Evolutionary conservation across 2,888 invertebrate species (phyloP).

Genomic region (Parasteatoda lunata): DNA sequence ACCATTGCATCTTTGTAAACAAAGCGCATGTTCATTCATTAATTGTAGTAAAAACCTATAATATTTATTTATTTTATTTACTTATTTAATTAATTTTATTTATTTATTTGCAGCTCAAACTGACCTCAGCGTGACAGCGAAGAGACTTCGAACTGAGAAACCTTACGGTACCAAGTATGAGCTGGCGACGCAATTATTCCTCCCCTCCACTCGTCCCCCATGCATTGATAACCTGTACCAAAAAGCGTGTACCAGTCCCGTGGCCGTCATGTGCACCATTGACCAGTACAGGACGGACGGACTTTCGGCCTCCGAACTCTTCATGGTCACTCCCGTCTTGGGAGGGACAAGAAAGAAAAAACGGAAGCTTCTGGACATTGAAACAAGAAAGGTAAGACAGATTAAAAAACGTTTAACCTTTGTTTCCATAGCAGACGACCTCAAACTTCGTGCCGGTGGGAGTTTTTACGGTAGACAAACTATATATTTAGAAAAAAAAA

Average conservation of each 20-base stretch:
- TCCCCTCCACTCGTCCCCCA: slow-evolving; percentile 82
- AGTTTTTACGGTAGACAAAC: too few species aligned
- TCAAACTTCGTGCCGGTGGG: too few species aligned
- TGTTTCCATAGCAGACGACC: not conserved
- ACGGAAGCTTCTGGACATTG: slow-evolving; percentile 86
- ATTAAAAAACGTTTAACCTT: not conserved
- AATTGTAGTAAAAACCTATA: too few species aligned
- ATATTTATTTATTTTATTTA: too few species aligned
- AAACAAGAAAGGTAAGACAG: slow-evolving; percentile 87
- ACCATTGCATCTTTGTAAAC: too few species aligned
- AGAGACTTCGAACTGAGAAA: slow-evolving; percentile 13
- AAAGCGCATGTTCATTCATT: too few species aligned
- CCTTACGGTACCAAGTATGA: slow-evolving; percentile 38
- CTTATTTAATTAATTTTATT: not conserved
- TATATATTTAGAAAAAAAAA: too few species aligned
- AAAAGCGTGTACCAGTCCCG: slow-evolving; percentile 79
- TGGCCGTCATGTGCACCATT: slow-evolving; percentile 68
- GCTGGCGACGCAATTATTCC: slow-evolving; percentile 78
- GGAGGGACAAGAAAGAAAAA: slow-evolving; percentile 81
- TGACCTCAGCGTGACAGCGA: slow-evolving; percentile 24
- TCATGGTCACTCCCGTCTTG: slow-evolving; percentile 87
- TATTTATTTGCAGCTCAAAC: slow-evolving; percentile 29
- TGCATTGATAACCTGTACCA: slow-evolving; percentile 86
- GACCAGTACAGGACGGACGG: slow-evolving; percentile 78
- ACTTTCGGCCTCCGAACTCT: slow-evolving; percentile 81